Evolutionary conservation across 2,888 invertebrate genomes (phyloP), one percentile per base, ranked within the genome.

Genomic region (Stenchaetothrips biformis): DNA sequence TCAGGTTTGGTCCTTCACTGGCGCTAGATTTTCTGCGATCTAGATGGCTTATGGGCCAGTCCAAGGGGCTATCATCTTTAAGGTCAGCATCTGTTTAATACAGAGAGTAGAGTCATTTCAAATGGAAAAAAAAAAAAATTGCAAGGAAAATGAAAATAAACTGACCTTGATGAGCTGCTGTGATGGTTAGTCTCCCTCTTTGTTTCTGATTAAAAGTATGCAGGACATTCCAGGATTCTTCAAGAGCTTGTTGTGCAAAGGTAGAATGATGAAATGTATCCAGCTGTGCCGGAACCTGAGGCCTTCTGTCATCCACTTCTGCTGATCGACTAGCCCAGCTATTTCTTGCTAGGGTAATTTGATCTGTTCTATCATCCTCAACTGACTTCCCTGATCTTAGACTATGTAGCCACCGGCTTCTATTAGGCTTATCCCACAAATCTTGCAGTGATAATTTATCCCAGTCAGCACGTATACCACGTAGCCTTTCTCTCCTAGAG

Each of bases 171-270:
- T 47, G 8, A 77, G 62, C 25, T 80, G 83, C 79, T 79, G 82
- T 82, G 25, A 81, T 83, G n/a, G 83, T 83, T 27, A 86, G 82
- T 77, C 85, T 82, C 47, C 85, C 85, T 81, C 83, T 84, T 78
- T 85, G 85, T 80, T 84, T 84, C 21, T 83, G 83, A 80, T 85
- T 84, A 79, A 86, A 85, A 78, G 84, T 82, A 74, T 83, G 84
- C 49, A 86, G 82, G 8, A 85, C 85, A 81, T 82, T 84, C 86
- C 85, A 85, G 13, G 85, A 85, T 81, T 86, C 85, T 82, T 85
- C 84, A 13, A 86, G 84, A 82, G 67, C 67, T 21, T 74, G 67
- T 74, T 74, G 67, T 21, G 67, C 25, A 2, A 25, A 11, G 25
- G 25, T 11, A 8, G 67, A 25, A 25, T 74, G 25, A 9, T 74